Conservation (phyloP, 2,888 invertebrate genomes). For the Tridacna crocea region DNA sequence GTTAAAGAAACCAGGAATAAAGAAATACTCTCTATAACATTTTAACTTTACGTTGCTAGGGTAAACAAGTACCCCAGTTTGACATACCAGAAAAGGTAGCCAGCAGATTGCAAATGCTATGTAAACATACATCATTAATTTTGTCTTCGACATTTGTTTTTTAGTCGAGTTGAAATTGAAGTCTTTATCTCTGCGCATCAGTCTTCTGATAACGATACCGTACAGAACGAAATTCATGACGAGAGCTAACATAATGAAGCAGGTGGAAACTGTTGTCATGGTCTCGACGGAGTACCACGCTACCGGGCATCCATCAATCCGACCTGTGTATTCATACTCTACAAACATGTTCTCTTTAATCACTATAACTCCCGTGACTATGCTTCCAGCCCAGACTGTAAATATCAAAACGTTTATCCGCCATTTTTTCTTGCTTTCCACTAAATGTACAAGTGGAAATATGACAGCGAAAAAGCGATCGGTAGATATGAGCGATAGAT, state of each 20-base stretch:
- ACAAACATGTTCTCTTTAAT: conserved; percentile 1
- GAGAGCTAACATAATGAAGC: background rate
- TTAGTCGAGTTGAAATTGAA: background rate
- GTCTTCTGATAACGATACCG: background rate
- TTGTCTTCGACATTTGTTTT: background rate
- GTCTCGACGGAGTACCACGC: conserved; percentile 1
- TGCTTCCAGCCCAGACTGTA: background rate
- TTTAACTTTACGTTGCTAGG: background rate
- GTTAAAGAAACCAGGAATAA: conserved; percentile 12
- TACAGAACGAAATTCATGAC: background rate
- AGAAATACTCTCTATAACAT: conserved; percentile 8
- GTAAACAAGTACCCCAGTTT: background rate
- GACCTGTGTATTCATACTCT: background rate
- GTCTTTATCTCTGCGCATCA: background rate
- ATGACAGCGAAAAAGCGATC: conserved; percentile 1
- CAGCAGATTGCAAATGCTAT: background rate
- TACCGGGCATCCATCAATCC: background rate
- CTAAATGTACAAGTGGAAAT: background rate
- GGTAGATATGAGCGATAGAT: background rate
- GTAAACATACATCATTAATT: background rate
- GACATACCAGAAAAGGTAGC: background rate
- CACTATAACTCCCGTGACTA: background rate
- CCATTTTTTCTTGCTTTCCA: background rate
- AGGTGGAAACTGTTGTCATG: background rate
- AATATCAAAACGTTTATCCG: background rate